These are phyloP conservation scores for Arizona elegans DNA, from an alignment of 2,113 vertebrate species.

Conservation along the genomic window DNA sequence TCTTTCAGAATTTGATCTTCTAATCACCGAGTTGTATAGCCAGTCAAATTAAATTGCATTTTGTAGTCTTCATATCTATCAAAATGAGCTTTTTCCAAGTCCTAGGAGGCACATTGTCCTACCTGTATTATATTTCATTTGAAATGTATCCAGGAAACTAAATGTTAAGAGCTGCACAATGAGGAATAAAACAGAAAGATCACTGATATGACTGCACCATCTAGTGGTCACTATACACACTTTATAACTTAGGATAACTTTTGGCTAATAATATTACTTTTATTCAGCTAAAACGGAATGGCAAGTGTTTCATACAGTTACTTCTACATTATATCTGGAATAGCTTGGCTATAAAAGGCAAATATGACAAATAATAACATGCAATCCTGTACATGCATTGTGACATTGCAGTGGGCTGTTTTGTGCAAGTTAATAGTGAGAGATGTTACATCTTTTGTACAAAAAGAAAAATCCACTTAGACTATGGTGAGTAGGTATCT, in stretches of 20 bases:
- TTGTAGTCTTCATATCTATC: constrained; percentile 37
- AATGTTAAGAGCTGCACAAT: constrained; percentile 16
- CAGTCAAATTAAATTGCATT: constrained; percentile 29
- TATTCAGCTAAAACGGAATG: not conserved
- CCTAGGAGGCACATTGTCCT: constrained; percentile 43
- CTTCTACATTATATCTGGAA: constrained; percentile 4
- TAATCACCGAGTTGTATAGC: not conserved
- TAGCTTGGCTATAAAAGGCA: not conserved
- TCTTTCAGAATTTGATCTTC: constrained; percentile 9
- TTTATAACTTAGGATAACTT: not conserved
- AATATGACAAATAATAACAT: not conserved
- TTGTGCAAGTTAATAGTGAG: not conserved
- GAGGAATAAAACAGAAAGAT: constrained; percentile 26
- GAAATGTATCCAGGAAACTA: constrained; percentile 35
- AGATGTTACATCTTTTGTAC: not conserved
- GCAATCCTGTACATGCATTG: not conserved
- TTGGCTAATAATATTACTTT: not conserved
- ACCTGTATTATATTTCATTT: constrained; percentile 68
- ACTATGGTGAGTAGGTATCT: not conserved
- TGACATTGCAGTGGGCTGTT: not conserved
- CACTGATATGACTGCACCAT: constrained; percentile 52
- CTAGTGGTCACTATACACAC: constrained; percentile 50
- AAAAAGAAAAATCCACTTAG: not conserved
- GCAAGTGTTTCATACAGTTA: not conserved
- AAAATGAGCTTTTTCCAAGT: constrained; percentile 31